Percentiles rank a stretch among this genome's conserved stretches.
These are phyloP conservation scores for Tiliqua scincoides DNA, from an alignment of 2,113 vertebrate species.

Conservation along the genomic window DNA sequence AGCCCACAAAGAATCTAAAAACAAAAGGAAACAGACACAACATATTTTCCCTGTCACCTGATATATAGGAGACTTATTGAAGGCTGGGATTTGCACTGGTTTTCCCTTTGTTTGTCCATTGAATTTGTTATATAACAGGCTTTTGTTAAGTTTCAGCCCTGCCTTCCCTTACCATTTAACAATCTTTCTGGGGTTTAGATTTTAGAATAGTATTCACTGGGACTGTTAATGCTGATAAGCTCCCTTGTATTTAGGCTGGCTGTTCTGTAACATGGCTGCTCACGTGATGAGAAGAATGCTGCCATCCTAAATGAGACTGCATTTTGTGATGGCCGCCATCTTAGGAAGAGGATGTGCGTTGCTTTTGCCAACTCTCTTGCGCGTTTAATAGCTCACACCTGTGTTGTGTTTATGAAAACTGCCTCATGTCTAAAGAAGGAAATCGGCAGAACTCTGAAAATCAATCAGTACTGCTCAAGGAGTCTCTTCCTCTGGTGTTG, in stretches of 20 bases:
- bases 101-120: neutral
- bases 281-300: slow-evolving; percentile 23
- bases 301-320: neutral
- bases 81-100: neutral
- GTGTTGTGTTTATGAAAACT: neutral
- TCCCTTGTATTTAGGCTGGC: slow-evolving; percentile 16
- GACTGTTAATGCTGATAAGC: slow-evolving; percentile 48
- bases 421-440: neutral
- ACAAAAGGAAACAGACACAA: slow-evolving; percentile 18
- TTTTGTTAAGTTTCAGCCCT: slow-evolving; percentile 38
- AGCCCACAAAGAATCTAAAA: slow-evolving; percentile 5
- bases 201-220: slow-evolving; percentile 31
- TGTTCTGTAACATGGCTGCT: slow-evolving; percentile 14
- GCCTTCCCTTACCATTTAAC: slow-evolving; percentile 15
- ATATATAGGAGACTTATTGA: slow-evolving; percentile 20
- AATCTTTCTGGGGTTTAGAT: neutral
- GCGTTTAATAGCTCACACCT: neutral
- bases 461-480: neutral
- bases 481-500: too few relatives aligned
- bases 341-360: slow-evolving; percentile 5
- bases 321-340: neutral
- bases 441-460: neutral
- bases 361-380: neutral
- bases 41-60: slow-evolving; percentile 34
- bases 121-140: slow-evolving; percentile 38